Evolutionary conservation across 2,888 invertebrate genomes (phyloP).

Genomic region (Sphaeridia pumilis): DNA sequence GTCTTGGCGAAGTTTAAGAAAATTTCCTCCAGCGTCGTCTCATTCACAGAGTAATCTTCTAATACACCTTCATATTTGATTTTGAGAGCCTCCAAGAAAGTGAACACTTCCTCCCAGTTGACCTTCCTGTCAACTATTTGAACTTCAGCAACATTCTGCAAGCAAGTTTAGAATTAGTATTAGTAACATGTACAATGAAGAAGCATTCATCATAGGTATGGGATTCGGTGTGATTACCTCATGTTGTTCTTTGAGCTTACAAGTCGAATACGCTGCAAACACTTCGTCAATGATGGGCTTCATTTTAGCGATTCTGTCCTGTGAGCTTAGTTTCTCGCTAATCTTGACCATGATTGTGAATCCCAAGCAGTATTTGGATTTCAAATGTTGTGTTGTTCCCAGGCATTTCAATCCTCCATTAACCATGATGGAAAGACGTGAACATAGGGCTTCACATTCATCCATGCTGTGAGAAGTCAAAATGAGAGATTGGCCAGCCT

Average conservation of each 20-base stretch:
- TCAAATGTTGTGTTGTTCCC: slow-evolving; percentile 58
- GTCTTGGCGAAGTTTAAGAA: slow-evolving; percentile 42
- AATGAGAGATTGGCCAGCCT: slow-evolving; percentile 49
- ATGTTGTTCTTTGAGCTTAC: slow-evolving; percentile 58
- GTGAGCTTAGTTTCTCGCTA: slow-evolving; percentile 3
- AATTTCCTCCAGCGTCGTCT: slow-evolving; percentile 44
- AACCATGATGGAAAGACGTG: slow-evolving; percentile 63
- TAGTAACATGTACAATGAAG: background rate
- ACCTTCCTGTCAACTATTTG: slow-evolving; percentile 39
- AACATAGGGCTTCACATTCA: slow-evolving; percentile 71
- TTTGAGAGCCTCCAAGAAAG: slow-evolving; percentile 43
- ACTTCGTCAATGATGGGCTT: slow-evolving; percentile 45
- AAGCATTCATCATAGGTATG: background rate
- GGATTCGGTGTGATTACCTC: slow-evolving; percentile 41
- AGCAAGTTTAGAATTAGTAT: slow-evolving; percentile 20
- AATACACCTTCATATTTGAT: slow-evolving; percentile 37
- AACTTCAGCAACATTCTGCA: slow-evolving; percentile 42
- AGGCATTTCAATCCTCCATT: slow-evolving; percentile 59
- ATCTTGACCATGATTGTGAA: slow-evolving; percentile 22
- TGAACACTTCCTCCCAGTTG: slow-evolving; percentile 42
- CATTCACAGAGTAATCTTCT: slow-evolving; percentile 42
- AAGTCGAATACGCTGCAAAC: slow-evolving; percentile 45
- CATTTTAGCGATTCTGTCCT: slow-evolving; percentile 15
- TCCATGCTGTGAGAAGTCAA: slow-evolving; percentile 68
- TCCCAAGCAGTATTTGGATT: slow-evolving; percentile 51